Conservation (phyloP, 2,797 vertebrate species). For the Euthynnus affinis region DNA sequence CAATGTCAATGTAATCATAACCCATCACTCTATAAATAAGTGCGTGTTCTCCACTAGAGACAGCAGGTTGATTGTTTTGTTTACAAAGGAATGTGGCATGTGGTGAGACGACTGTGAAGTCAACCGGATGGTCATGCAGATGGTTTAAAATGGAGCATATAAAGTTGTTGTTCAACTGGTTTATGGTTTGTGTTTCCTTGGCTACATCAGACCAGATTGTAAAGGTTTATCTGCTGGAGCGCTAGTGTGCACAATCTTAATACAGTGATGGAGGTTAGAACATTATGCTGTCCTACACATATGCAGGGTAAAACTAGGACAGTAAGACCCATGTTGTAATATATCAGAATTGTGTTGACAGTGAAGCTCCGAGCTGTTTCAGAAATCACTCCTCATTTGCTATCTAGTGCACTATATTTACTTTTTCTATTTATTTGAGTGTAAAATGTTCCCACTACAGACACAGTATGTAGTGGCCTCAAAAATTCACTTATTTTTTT, state of each 20-base stretch:
- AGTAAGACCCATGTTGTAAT: neutral
- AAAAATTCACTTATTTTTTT: neutral
- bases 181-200: neutral
- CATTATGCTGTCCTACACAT: neutral
- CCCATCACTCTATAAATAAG: neutral
- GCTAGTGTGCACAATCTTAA: neutral
- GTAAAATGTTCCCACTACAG: neutral
- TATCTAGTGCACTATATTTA: too few species aligned
- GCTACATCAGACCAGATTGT: neutral
- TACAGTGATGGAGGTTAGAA: neutral
- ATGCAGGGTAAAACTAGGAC: neutral
- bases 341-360: neutral
- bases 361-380: neutral
- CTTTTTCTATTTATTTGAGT: neutral
- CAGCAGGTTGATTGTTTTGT: neutral
- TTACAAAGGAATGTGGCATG: neutral
- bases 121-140: neutral
- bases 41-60: neutral
- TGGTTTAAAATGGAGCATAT: neutral
- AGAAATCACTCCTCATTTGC: too few species aligned
- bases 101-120: neutral
- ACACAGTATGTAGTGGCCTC: neutral
- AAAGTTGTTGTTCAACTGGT: neutral
- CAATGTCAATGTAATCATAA: neutral
- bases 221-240: neutral